Conservation (phyloP, 30 jellyfish, hydroid and myxozoan species). For the Aurelia sp. region DNA sequence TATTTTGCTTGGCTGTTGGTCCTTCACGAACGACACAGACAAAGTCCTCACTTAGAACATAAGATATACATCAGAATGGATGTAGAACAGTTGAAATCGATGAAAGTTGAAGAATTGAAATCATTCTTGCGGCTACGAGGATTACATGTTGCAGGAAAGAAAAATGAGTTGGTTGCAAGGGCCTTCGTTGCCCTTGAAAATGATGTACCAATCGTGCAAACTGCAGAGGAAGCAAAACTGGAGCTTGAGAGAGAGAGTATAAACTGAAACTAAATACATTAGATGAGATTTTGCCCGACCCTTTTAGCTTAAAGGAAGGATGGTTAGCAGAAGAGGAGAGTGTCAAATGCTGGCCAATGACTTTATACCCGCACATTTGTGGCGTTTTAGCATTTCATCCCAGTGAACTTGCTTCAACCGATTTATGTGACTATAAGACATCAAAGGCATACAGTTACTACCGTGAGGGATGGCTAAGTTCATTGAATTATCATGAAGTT, state of each 20-base stretch:
- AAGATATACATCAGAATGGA: conserved; percentile 8
- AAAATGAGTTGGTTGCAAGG: conserved; percentile 42
- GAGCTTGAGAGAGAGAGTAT: conserved; percentile 5
- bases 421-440: conserved; percentile 47
- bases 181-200: conserved; percentile 44
- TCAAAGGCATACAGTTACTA: conserved; percentile 69
- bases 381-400: conserved; percentile 14
- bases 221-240: conserved; percentile 25
- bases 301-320: conserved; percentile 20
- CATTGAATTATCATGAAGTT: conserved; percentile 8
- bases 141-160: conserved; percentile 22
- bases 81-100: neutral
- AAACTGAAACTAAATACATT: neutral
- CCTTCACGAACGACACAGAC: neutral
- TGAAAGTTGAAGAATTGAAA: conserved; percentile 38
- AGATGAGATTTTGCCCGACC: conserved; percentile 36
- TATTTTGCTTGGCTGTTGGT: neutral
- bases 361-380: conserved; percentile 57
- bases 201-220: neutral
- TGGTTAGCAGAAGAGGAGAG: conserved; percentile 55
- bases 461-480: conserved; percentile 48
- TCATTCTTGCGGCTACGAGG: conserved; percentile 42
- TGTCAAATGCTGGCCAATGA: conserved; percentile 36
- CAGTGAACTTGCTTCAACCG: conserved; percentile 23
- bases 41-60: neutral